Evolutionary conservation across 2,797 vertebrate genomes (phyloP), one percentile per base, ranked within the genome.

Genomic region (Picus viridis): DNA sequence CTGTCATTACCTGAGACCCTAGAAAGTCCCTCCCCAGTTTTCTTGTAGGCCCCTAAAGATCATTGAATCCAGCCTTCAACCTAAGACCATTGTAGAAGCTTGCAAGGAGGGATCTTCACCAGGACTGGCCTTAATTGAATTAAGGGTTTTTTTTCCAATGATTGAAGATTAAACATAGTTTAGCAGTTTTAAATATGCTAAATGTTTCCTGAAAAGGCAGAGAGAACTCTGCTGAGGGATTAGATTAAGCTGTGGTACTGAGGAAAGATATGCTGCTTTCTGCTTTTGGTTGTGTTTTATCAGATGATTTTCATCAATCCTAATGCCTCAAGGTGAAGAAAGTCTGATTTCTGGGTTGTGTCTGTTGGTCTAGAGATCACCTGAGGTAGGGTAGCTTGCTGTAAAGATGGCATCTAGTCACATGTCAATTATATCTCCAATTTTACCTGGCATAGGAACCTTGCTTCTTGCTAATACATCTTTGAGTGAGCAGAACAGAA

Each of bases 141-240:
- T 95, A 94, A 51, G 12, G 11, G 12, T 51, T 65, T 89, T 95
- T 91, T 92, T 88, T 79, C 85, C 79, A 70, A 79, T 83, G 93
- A 83, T 73, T 45, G 82, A 82, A 94, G 95, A 94, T 96, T 95
- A 94, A 80, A 89, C 72, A 71, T 87, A 95, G 78, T 95, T 95
- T 83, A 94, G 90, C 74, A 83, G 84, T 95, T 95, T 94, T 54
- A 90, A 87, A 90, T 92, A 93, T 83, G 92, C 77, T 94, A 96
- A 96, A 96, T 96, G 94, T 94, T 88, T 26, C 24, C 70, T 93
- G 89, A 94, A 94, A 94, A 96, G 84, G 76, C 79, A 88, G 92
- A 23, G 65, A 77, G 86, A 65, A 88, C 81, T 87, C 62, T 67
- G 86, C 86, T 61, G 82, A 70, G 92, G 86, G 94, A 93, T 96